Base-by-base conservation (phyloP, 2,797 vertebrate species). In the Sphenopsis melanotis region DNA sequence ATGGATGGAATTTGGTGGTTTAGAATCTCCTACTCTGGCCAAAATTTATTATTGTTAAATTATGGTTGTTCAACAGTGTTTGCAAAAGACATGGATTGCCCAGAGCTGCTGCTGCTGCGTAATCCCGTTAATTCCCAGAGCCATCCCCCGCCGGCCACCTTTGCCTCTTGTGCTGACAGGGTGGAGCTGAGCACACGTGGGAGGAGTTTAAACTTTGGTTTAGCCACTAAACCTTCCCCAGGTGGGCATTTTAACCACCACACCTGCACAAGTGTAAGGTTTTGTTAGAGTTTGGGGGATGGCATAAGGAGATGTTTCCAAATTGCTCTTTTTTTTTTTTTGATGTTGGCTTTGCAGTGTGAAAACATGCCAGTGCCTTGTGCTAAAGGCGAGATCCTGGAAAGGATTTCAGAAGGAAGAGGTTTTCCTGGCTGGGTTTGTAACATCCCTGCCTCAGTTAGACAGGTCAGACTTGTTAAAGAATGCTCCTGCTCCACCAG, bases 131-230 rank as follows among this genome's bases (percentile, higher is more conserved):
- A 23, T 75, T 44, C 9, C 49, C 80, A 18, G 41, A 61, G 42
- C 44, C 47, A 2, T 29, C 15, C 23, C 55, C 12, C 21, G 0
- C 8, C 18, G n/a, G 15, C 23, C 50, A 5, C 37, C 34, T 44
- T 9, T 6, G 36, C 12, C 26, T 56, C 1, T 59, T 47, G 26
- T 53, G 29, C 20, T 42, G 56, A 1, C 26, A 18, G 34, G 55
- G 22, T 37, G 50, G 37, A 74, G 39, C 42, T 37, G 41, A 75
- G 37, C 37, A 11, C 6, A 0, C 2, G 2, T 49, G 15, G 0
- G 1, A 18, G 7, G 7, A 53, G 24, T 30, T 53, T 19, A 27
- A 27, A 16, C 9, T 2, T 61, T 32, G 30, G 3, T 71, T 60
- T 29, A 60, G 20, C 41, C 32, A 4, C 61, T 19, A 23, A 44